Evolutionary conservation across 2,113 vertebrate genomes (phyloP), one percentile per base, ranked within the genome.

Genomic region (Chloropsis cyanopogon): DNA sequence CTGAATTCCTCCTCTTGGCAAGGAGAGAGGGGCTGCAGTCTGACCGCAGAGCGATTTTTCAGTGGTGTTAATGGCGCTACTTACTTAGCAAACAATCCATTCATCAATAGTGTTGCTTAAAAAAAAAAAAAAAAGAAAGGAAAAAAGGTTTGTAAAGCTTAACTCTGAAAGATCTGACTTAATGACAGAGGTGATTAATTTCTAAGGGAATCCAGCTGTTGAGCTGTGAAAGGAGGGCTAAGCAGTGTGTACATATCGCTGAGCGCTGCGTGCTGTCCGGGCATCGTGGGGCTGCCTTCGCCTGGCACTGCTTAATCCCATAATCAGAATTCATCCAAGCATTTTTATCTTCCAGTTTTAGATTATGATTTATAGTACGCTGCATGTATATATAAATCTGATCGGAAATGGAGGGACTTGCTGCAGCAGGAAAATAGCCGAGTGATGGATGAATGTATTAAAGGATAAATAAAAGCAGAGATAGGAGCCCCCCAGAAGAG

Each of bases 161-260:
- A 95, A 90, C 88, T 79, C 82, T 76, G 88, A 92, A 92, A 83
- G 93, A 95, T 97, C 95, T 89, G 82, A 85, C 96, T 93, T 97
- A 96, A 88, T 83, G 96, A 92, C 90, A 78, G 85, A 90, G 70
- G 95, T 97, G 97, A 97, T 96, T 93, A 95, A 97, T 98, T 97
- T 94, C 73, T 60, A 23, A 89, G 90, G 95, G 95, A 95, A 92
- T 86, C 84, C 92, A 96, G 90, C 93, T 94, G 92, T 60, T 91
- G 88, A 68, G 71, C 93, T 91, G 83, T 84, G 95, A 92, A 87
- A 78, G 86, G 20, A 35, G 88, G 88, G 90, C 83, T 91, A n/a
- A 72, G 83, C 37, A 2, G 76, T 24, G 88, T 28, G 75, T n/a
- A 15, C 66, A 21, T 8, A n/a, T 13, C 7, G 3, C 42, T 49